Evolutionary conservation across 2,797 vertebrate genomes (phyloP).

Genomic region (Labroides dimidiatus): DNA sequence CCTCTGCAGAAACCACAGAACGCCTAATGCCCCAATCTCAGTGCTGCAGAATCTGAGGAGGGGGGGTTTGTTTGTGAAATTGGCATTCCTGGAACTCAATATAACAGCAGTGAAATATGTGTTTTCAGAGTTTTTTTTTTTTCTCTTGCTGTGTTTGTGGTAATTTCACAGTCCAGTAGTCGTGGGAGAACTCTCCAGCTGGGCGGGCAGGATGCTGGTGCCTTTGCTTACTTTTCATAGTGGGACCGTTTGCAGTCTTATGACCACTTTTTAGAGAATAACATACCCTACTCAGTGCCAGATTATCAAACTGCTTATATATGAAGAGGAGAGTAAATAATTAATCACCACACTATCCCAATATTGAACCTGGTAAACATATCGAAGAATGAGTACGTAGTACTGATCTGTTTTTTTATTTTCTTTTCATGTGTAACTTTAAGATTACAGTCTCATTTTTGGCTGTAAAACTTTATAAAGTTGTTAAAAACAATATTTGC

Average conservation of each 20-base stretch:
- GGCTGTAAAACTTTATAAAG: too few species aligned
- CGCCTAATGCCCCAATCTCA: slow-evolving; percentile 58
- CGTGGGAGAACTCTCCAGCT: slow-evolving; percentile 40
- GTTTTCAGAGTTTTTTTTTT: slow-evolving; percentile 38
- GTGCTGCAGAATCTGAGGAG: slow-evolving; percentile 46
- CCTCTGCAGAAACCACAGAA: slow-evolving; percentile 48
- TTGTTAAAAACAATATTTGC: too few species aligned
- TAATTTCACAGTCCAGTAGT: slow-evolving; percentile 75
- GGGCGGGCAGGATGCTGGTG: slow-evolving; percentile 20
- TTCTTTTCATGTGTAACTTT: too few species aligned
- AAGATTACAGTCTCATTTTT: neutral
- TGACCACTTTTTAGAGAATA: slow-evolving; percentile 5
- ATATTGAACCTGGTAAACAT: neutral
- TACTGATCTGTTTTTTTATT: too few species aligned
- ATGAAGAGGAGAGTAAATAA: slow-evolving; percentile 9
- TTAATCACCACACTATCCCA: neutral
- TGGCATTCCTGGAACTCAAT: slow-evolving; percentile 62
- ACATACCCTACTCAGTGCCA: neutral
- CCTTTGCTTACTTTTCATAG: slow-evolving; percentile 17
- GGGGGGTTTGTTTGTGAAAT: slow-evolving; percentile 67
- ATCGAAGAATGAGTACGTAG: too few species aligned
- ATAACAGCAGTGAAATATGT: slow-evolving; percentile 35
- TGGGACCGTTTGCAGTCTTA: slow-evolving; percentile 6
- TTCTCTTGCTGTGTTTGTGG: slow-evolving; percentile 58
- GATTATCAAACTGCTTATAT: slow-evolving; percentile 9